These are phyloP conservation scores for Calameuta idolon DNA, from an alignment of 2,888 invertebrate genomes.

Conservation along the genomic window DNA sequence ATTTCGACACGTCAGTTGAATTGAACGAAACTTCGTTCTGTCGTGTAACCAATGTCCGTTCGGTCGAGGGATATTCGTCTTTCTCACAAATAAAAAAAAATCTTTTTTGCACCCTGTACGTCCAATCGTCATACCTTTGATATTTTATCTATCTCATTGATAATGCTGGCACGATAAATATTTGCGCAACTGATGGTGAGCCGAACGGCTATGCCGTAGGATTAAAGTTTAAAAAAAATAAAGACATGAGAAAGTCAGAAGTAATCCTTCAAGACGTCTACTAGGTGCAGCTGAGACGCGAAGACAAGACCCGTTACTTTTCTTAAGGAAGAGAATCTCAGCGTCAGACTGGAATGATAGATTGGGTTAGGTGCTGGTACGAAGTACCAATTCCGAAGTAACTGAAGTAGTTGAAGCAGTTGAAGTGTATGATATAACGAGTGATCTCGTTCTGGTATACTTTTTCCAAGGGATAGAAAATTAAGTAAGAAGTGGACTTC, in stretches of 20 bases:
- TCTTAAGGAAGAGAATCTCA: neutral
- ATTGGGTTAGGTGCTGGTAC: neutral
- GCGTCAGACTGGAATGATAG: neutral
- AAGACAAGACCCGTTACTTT: neutral
- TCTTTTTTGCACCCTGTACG: neutral
- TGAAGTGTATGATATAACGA: neutral
- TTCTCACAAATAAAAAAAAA: neutral
- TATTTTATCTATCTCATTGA: neutral
- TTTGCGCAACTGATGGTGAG: neutral
- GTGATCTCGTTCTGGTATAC: neutral
- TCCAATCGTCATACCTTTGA: neutral
- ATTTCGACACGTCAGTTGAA: neutral
- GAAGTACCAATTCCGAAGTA: neutral
- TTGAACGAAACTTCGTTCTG: neutral
- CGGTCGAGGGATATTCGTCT: neutral
- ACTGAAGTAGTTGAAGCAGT: neutral
- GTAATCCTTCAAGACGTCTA: neutral
- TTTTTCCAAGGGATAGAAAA: neutral
- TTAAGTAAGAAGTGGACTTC: neutral
- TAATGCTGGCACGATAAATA: neutral
- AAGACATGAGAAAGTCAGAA: neutral
- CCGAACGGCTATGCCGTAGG: neutral
- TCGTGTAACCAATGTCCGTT: neutral
- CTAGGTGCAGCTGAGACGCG: neutral
- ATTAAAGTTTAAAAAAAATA: neutral